phyloP scores from a whole-genome alignment of 2,888 invertebrate genomes.

The Copidosoma aretas region DNA sequence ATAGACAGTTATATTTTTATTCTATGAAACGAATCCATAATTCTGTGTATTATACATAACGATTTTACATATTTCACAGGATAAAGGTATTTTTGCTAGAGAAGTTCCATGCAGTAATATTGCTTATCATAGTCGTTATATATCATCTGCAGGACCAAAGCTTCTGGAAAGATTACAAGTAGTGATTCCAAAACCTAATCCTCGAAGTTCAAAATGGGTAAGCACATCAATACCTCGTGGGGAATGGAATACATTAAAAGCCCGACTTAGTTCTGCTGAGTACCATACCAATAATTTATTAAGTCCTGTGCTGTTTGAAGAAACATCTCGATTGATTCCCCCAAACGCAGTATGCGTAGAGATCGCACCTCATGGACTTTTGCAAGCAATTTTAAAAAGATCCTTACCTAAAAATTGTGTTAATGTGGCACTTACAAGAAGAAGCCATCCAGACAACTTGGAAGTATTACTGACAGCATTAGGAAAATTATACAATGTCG shows the following conservation, averaged over 20 bases:
- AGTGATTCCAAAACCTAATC: conserved; percentile 72
- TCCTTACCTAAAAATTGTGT: conserved; percentile 73
- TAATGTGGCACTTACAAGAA: conserved; percentile 79
- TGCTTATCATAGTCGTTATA: conserved; percentile 88
- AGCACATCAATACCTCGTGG: conserved; percentile 80
- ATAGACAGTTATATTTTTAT: too few species aligned
- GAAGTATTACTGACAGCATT: conserved; percentile 61
- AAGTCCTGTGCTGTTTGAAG: conserved; percentile 77
- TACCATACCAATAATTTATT: conserved; percentile 87
- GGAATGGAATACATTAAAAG: conserved; percentile 73
- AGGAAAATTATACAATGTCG: conserved; percentile 66
- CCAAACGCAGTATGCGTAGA: conserved; percentile 84
- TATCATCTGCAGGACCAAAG: conserved; percentile 74
- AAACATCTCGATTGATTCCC: conserved; percentile 80
- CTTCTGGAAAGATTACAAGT: conserved; percentile 71
- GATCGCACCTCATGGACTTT: conserved; percentile 86
- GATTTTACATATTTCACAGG: conserved; percentile 56
- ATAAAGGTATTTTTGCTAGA: conserved; percentile 79
- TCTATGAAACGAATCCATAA: too few species aligned
- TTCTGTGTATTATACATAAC: too few species aligned
- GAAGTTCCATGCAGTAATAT: conserved; percentile 87
- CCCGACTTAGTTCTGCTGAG: conserved; percentile 77
- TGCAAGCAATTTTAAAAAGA: conserved; percentile 84
- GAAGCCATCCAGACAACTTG: conserved; percentile 63
- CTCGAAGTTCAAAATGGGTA: conserved; percentile 79